Percentiles rank a stretch among this genome's conserved stretches.
phyloP scores from a whole-genome alignment of 2,888 invertebrate species.

The Petrophora chlorosata region DNA sequence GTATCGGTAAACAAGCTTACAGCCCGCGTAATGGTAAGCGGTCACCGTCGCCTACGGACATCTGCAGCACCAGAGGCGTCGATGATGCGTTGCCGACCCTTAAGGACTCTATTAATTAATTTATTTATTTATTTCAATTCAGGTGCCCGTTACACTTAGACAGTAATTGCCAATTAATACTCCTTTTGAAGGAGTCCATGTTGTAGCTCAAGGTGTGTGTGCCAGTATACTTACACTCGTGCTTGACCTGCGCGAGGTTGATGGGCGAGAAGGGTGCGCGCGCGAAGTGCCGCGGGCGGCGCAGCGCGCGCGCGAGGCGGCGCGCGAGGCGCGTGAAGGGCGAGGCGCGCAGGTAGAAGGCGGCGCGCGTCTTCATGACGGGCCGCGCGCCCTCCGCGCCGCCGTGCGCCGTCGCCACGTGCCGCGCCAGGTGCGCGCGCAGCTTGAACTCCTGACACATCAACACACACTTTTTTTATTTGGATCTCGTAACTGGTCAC shows the following conservation, averaged over 20 bases:
- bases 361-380: constrained; percentile 98
- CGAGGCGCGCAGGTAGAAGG: constrained; percentile 97
- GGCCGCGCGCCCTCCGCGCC: constrained; percentile 89
- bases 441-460: constrained; percentile 96
- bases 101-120: no score
- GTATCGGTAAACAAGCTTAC: no score
- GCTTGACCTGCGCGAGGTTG: constrained; percentile 91
- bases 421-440: constrained; percentile 96
- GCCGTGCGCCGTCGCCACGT: constrained; percentile 96
- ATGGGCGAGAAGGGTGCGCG: constrained; percentile 92
- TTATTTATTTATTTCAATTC: no score
- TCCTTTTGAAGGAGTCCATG: no score
- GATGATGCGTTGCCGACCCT: no score
- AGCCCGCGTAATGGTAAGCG: no score
- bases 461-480: constrained; percentile 6
- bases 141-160: no score
- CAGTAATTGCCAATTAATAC: no score
- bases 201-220: no score
- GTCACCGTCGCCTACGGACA: no score
- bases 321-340: constrained; percentile 95
- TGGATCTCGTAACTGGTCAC: no score
- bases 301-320: constrained; percentile 91
- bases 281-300: constrained; percentile 92
- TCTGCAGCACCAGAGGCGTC: no score
- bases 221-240: constrained; percentile 88